A percentile compares a stretch with the other conserved stretches of the same genome.
These are phyloP conservation scores for Peribatodes rhomboidaria DNA, from an alignment of 2,888 invertebrate genomes.

Conservation along the genomic window DNA sequence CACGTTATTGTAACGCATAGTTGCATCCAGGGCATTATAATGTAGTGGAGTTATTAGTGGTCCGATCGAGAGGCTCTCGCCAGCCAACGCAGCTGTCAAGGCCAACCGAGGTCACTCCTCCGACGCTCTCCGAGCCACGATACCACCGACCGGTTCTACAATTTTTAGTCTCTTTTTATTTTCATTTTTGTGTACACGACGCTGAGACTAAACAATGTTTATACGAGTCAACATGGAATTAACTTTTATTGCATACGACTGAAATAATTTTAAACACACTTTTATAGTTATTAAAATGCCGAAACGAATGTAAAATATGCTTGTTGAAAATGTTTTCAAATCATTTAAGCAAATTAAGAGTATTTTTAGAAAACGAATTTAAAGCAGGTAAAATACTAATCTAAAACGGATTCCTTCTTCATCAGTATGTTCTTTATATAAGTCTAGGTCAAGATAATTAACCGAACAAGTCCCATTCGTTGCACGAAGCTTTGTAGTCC, in stretches of 20 bases:
- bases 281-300: slow-evolving; percentile 49
- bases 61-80: slow-evolving; percentile 78
- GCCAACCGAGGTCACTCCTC: slow-evolving; percentile 85
- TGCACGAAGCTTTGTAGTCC: background rate
- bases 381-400: too few species aligned
- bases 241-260: slow-evolving; percentile 79
- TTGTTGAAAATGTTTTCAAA: slow-evolving; percentile 35
- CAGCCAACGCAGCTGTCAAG: slow-evolving; percentile 84
- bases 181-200: slow-evolving; percentile 86
- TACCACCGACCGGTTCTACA: slow-evolving; percentile 84
- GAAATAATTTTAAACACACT: slow-evolving; percentile 62
- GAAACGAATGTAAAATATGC: slow-evolving; percentile 35
- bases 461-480: slow-evolving; percentile 14
- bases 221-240: slow-evolving; percentile 82
- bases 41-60: slow-evolving; percentile 84
- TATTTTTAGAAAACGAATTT: slow-evolving; percentile 10
- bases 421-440: background rate
- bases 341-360: slow-evolving; percentile 20
- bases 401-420: background rate
- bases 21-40: slow-evolving; percentile 79
- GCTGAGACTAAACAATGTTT: slow-evolving; percentile 86
- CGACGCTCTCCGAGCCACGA: slow-evolving; percentile 83
- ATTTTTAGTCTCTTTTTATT: slow-evolving; percentile 86
- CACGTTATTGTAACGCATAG: slow-evolving; percentile 73
- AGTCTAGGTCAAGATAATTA: slow-evolving; percentile 3